phyloP scores from a whole-genome alignment of 2,888 invertebrate genomes.

The Cantharis rufa region DNA sequence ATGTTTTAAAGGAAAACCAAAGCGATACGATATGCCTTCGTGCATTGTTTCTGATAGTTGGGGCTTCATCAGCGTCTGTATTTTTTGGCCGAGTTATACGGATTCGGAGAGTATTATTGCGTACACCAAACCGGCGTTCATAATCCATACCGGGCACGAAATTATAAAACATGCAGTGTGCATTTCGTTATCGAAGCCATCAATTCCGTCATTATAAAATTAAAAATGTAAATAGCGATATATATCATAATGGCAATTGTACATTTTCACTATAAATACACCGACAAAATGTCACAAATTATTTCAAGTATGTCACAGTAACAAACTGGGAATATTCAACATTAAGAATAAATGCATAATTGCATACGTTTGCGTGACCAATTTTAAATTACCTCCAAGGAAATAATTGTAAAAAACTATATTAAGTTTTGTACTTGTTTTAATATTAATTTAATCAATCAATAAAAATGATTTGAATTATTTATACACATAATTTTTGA shows the following conservation, averaged over 20 bases:
- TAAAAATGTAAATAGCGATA: not conserved
- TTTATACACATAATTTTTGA: not conserved
- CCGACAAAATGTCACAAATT: not conserved
- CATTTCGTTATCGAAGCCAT: not conserved
- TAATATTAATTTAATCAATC: not conserved
- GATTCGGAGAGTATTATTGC: too few species aligned
- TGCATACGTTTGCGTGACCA: not conserved
- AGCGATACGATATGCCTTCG: not conserved
- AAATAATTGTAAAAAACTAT: not conserved
- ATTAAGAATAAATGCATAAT: not conserved
- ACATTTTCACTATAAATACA: not conserved
- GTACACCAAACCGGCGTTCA: not conserved
- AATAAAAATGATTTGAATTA: not conserved
- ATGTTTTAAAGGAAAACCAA: not conserved
- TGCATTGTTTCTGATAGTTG: not conserved
- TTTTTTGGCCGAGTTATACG: not conserved
- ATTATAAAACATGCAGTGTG: not conserved
- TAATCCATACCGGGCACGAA: not conserved
- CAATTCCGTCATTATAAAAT: not conserved
- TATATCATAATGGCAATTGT: not conserved
- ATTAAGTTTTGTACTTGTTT: not conserved
- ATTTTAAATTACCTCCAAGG: not conserved
- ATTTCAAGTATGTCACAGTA: not conserved
- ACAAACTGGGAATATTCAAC: not conserved
- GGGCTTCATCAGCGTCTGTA: not conserved